These are phyloP conservation scores for Elephas maximus DNA, from an alignment of 2,113 vertebrate species.

Conservation along the genomic window DNA sequence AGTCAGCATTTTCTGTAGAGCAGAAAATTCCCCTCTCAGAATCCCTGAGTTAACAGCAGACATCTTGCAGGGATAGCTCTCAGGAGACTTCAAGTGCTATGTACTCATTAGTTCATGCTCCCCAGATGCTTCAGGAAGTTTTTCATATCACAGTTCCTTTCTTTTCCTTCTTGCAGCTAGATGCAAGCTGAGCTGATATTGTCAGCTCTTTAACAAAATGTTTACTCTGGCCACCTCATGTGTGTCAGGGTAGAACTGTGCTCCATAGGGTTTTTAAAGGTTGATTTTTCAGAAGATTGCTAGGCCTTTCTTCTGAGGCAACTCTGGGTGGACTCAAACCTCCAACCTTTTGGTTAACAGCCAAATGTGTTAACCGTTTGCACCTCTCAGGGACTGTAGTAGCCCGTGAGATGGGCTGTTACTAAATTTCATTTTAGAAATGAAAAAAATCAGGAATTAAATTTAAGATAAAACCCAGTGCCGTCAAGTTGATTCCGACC, in stretches of 20 bases:
- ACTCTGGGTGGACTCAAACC: not conserved
- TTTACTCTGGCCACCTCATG: not conserved
- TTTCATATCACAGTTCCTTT: not conserved
- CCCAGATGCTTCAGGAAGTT: not conserved
- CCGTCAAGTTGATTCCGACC: too few species aligned
- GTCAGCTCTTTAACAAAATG: not conserved
- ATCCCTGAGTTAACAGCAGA: conserved; percentile 14
- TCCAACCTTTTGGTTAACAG: not conserved
- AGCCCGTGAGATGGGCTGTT: not conserved
- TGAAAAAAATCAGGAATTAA: not conserved
- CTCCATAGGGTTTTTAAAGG: not conserved
- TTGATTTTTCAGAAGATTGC: not conserved
- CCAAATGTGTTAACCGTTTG: not conserved
- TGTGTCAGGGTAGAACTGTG: not conserved
- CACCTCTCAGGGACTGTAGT: not conserved
- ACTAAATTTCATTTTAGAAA: not conserved
- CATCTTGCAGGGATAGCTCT: not conserved
- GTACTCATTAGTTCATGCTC: not conserved
- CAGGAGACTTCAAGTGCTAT: not conserved
- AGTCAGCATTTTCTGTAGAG: conserved; percentile 67
- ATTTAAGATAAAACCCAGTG: not conserved
- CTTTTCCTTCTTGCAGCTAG: not conserved
- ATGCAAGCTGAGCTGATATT: not conserved
- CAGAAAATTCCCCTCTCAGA: conserved; percentile 50
- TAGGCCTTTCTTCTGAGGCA: not conserved